Evolutionary conservation across 2,888 invertebrate genomes (phyloP), one percentile per base, ranked within the genome.

Genomic region (Ichneumon xanthorius): DNA sequence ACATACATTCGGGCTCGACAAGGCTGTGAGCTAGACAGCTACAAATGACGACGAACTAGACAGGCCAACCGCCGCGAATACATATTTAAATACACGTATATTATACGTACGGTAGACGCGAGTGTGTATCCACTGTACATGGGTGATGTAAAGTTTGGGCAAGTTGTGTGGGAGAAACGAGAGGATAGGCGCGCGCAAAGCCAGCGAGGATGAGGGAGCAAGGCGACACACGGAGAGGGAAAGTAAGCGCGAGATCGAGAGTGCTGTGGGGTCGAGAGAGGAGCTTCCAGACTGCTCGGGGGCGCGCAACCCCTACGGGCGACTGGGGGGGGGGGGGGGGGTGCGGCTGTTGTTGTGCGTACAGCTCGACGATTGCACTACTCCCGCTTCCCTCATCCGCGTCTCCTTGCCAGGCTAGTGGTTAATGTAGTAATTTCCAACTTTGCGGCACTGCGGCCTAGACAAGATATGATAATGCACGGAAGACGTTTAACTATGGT

Each of bases 361-460:
- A 79, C 48, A 55, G 48, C 50, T 33, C 40, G 53, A 33, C 37
- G 50, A 48, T 55, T 70, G 48, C 37, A 63, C 72, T 45, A 80
- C 65, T 80, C 65, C 26, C 67, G 72, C 40, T 53, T 37, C 65
- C 53, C 71, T 53, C 50, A 61, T 67, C 77, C 79, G 50, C 80
- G 72, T 77, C 70, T 70, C 72, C 53, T 22, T 19, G 45, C 48
- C 50, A 9, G 14, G 11, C 53, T 26, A 45, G 48, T 82, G 86
- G 89, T 88, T 90, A 89, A 90, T 89, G 87, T 82, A 79, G 89
- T 89, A 90, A 90, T 90, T 90, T 89, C 85, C 84, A 89, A 88
- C 88, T 89, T 89, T 88, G 88, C 86, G 88, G 86, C 88, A 89
- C 88, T 89, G 89, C 82, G 88, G 90, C 86, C 87, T 87, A 87